Conservation (phyloP, 2,113 vertebrate species). For the Glaucidium brasilianum region DNA sequence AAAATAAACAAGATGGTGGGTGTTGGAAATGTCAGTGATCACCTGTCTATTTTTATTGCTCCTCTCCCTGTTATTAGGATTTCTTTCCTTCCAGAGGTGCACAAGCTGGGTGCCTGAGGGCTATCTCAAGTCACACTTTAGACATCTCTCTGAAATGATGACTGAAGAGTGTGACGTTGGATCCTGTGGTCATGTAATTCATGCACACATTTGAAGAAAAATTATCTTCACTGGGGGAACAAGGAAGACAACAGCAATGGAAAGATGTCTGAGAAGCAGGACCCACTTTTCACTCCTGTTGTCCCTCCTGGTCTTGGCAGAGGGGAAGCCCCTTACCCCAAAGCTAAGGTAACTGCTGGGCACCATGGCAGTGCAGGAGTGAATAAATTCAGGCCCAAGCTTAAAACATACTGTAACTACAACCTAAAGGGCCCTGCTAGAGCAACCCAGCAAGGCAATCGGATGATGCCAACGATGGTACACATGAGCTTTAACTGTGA, state of each 20-base stretch:
- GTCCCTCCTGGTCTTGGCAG: not conserved
- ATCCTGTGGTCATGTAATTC: not conserved
- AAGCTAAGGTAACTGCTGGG: not conserved
- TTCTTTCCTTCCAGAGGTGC: not conserved
- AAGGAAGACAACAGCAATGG: not conserved
- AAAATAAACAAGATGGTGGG: not conserved
- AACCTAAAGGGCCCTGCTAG: not conserved
- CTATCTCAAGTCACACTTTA: not conserved
- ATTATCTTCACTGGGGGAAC: not conserved
- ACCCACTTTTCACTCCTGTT: not conserved
- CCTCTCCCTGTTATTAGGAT: not conserved
- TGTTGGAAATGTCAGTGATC: not conserved
- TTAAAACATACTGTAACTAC: fast-evolving
- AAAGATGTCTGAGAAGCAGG: not conserved
- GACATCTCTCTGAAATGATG: not conserved
- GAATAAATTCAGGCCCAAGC: not conserved
- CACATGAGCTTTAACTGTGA: fast-evolving
- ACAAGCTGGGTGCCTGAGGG: not conserved
- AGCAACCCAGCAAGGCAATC: not conserved
- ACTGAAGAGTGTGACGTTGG: not conserved
- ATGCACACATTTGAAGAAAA: fast-evolving
- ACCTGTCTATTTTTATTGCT: not conserved
- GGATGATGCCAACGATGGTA: fast-evolving
- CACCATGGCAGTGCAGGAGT: not conserved
- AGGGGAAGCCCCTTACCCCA: not conserved